Base-by-base conservation (phyloP, 2,797 vertebrate genomes). In the Paedocypris micromegethes region DNA sequence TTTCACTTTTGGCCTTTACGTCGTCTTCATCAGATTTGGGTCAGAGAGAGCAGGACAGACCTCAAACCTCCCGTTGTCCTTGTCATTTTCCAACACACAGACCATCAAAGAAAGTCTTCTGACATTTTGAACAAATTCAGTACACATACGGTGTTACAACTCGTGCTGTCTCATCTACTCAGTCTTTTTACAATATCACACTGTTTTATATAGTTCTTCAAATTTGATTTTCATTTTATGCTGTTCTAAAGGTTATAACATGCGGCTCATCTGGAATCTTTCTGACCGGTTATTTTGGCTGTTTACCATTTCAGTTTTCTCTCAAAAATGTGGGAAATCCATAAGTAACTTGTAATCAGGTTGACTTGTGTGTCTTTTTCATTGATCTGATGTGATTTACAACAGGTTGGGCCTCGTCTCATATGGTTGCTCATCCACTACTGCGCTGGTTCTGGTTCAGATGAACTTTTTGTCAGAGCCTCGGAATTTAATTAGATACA, bases 111-210 rank as follows among this genome's bases (percentile, higher is more conserved):
- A 46, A 54, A 64, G 46, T 39, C 50, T 55, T 39, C 69, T 72
- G 74, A 72, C 74, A 75, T 72, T 75, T 75, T 51, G 64, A 50
- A 60, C 6, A 68, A 72, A 72, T 72, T 66, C 68, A 72, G 47
- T 63, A 46, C 64, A n/a, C 58, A 46, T 38, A 44, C 68, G 58
- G 9, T 44, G n/a, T 51, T 37, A 5, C 41, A 38, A 68, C 39
- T 47, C n/a, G 8, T 58, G 23, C 53, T n/a, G 37, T 46, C 43
- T 58, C 2, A n/a, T 44, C 9, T 59, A 37, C 37, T 59, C 41
- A 53, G 59, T 53, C 5, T 58, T 68, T 46, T 59, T 37, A 59
- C 49, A 23, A 40, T 42, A 46, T 68, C 44, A 53, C 23, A 8
- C 46, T 5, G 8, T 8, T 6, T 47, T 47, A 5, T 8, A 47